Percentiles rank a stretch among this genome's conserved stretches.
These are phyloP conservation scores for Theristicus caerulescens DNA, from an alignment of 2,113 vertebrate species.

Conservation along the genomic window DNA sequence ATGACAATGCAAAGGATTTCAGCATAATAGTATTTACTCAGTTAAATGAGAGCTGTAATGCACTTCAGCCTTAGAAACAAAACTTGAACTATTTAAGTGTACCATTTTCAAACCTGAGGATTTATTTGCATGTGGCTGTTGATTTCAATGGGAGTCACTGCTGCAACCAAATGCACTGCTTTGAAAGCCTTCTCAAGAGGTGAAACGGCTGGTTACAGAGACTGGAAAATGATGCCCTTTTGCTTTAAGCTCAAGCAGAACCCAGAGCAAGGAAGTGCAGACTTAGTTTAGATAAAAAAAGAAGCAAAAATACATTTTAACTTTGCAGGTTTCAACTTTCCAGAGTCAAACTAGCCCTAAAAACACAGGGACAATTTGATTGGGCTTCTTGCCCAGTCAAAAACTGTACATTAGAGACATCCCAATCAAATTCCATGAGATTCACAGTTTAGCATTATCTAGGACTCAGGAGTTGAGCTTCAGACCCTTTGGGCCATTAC, in stretches of 20 bases:
- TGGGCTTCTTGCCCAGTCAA: not conserved
- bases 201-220: not conserved
- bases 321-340: not conserved
- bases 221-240: not conserved
- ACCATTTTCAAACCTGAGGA: not conserved
- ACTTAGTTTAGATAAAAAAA: not conserved
- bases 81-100: not conserved
- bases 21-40: constrained; percentile 36
- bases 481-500: not conserved
- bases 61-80: constrained; percentile 32
- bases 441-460: not conserved
- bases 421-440: not conserved
- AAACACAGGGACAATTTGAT: not conserved
- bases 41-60: constrained; percentile 24
- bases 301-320: not conserved
- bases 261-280: not conserved
- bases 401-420: not conserved
- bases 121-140: not conserved
- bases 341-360: not conserved
- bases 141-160: not conserved
- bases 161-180: not conserved
- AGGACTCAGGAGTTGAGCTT: not conserved
- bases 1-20: constrained; percentile 31
- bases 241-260: not conserved
- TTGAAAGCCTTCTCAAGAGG: not conserved